These are phyloP conservation scores for Ellobium chinense DNA, from an alignment of 2,888 invertebrate genomes.

Conservation along the genomic window DNA sequence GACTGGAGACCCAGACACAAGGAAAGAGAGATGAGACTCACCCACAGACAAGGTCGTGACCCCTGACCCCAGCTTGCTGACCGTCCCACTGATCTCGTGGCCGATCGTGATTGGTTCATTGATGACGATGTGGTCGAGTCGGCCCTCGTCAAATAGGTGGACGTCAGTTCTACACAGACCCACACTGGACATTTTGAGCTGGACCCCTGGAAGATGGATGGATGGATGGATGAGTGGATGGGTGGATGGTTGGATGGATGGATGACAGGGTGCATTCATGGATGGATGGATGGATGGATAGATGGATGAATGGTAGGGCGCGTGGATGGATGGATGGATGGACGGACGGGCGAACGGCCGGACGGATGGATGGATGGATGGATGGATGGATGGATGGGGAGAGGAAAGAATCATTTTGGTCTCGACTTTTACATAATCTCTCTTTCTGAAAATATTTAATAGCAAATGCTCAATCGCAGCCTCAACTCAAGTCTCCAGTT, in stretches of 20 bases:
- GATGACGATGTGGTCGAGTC: conserved; percentile 90
- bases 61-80: conserved; percentile 84
- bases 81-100: conserved; percentile 87
- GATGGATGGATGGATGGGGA: background rate
- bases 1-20: no score
- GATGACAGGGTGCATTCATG: background rate
- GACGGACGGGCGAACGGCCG: background rate
- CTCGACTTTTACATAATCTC: no score
- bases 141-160: conserved; percentile 91
- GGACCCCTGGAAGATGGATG: conserved; percentile 83
- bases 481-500: no score
- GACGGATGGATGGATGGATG: background rate
- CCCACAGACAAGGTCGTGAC: conserved; percentile 82
- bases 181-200: conserved; percentile 91
- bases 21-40: no score
- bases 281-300: background rate
- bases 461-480: no score
- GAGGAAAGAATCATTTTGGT: no score
- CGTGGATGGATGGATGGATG: background rate
- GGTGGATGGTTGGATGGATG: background rate
- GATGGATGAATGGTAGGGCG: background rate
- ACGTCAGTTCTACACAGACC: conserved; percentile 97
- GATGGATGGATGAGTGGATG: background rate
- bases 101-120: conserved; percentile 95
- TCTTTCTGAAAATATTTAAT: no score